Evolutionary conservation across 1,140 invertebrate genomes (phyloP), one percentile per base, ranked within the genome.

Genomic region (Choristoneura fumiferana): DNA sequence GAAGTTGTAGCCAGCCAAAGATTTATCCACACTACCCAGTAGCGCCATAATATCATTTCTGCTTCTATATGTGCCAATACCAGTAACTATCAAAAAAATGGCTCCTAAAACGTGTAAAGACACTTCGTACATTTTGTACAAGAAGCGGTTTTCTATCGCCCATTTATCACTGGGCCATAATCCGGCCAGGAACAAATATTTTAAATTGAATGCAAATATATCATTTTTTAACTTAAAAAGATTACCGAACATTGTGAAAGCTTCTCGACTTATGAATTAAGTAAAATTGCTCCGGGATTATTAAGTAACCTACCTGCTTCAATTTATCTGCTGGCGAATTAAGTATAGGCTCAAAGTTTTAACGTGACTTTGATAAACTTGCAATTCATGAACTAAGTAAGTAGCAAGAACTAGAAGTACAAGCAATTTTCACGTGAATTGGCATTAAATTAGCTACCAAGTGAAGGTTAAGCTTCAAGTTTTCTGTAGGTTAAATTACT

Each of bases 161-260:
- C 68, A 72, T 34, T 69, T 40, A 9, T 84, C 62, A n/a, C 65
- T 63, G 12, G 78, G 76, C 84, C 84, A 87, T 55, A 87, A 63
- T 8, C 84, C 84, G 6, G 81, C 72, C 10, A 63, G 68, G 49
- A 70, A 75, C 4, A 87, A 61, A 62, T 69, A 84, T 66, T 77
- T 75, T 39, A 84, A 61, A 63, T 87, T 87, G 37, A 82, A 83
- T 13, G 71, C 71, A 66, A 87, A 81, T 57, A 76, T 75, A 65
- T 78, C 60, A 39, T 62, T 55, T 9, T 63, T 57, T 4, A 36
- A 33, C 35, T 58, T 49, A 56, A 62, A 65, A 38, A 58, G 56
- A 60, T 60, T 38, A 18, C 56, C 56, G 17, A 71, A 40, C 14
- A 56, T 62, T 8, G 58, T 38, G 56, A 67, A 15, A 29, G 59